A percentile compares a stretch with the other conserved stretches of the same genome.
Conservation (phyloP, 2,113 vertebrate species). For the Phylloscopus trochilus region DNA sequence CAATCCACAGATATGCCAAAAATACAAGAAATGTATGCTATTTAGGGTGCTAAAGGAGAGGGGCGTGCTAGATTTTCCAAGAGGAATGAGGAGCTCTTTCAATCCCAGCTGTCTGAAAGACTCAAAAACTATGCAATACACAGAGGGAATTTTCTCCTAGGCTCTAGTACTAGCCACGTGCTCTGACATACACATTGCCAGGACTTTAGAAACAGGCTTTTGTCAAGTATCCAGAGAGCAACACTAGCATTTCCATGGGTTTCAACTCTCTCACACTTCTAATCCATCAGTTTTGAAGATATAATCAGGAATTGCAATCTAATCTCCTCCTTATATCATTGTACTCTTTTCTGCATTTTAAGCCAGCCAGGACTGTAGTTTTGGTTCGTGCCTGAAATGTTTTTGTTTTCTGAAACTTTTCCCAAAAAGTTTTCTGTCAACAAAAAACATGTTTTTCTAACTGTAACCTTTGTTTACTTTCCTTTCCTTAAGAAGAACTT, state of each 20-base stretch:
- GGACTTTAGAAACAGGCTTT: neutral
- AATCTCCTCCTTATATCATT: neutral
- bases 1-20: neutral
- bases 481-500: no score
- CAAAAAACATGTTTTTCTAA: no score
- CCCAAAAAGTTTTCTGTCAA: no score
- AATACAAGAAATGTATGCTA: neutral
- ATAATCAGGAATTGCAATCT: neutral
- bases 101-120: neutral
- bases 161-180: accelerated
- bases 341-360: neutral
- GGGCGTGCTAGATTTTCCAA: neutral
- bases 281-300: neutral
- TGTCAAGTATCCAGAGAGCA: neutral
- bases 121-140: neutral
- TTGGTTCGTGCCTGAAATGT: no score
- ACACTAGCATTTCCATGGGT: neutral
- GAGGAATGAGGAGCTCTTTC: neutral
- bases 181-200: neutral
- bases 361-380: neutral
- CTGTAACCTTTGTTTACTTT: no score
- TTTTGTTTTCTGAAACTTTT: no score
- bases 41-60: neutral
- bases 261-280: neutral
- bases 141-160: neutral